Base-by-base conservation (phyloP, 1,140 invertebrate genomes). In the Hyphantria cunea region DNA sequence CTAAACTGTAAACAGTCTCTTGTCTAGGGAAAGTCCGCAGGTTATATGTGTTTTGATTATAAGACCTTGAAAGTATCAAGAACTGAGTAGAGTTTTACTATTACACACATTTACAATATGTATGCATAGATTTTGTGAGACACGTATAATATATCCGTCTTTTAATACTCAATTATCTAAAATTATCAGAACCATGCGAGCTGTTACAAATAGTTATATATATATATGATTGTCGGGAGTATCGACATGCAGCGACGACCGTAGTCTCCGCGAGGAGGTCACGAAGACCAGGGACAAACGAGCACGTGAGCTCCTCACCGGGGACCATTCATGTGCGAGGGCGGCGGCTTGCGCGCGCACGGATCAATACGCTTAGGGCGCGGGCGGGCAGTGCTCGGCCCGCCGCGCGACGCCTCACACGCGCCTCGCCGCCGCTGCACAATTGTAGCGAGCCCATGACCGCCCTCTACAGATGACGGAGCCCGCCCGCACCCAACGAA, bases 391-490 rank as follows among this genome's bases (percentile, higher is more conserved):
- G 84, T 87, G 81, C 72, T 80, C 82, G 77, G 79, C 75, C 72
- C 67, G 80, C 80, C 83, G 79, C 82, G 82, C 74, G 76, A 74
- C 76, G 61, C 58, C 53, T 69, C 76, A 81, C 81, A 85, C 83
- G 82, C 72, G 47, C 54, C 50, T 56, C 66, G 68, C 67, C 68
- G 56, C 76, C 68, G 66, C 68, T 73, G 68, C 71, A 61, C 70
- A 66, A 60, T 54, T 56, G 50, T 52, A 49, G 58, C 69, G 67
- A 73, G 66, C 84, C 76, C 85, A 89, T 89, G 84, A 78, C 78
- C 76, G 80, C 77, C 71, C 71, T 73, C 77, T 79, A 87, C 84
- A 86, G 84, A 87, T 87, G 84, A 87, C 84, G 84, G 82, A 85
- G 74, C 76, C 80, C 82, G 73, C 64, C 70, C 75, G 71, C 74